These are phyloP conservation scores for Acanthacorydalis orientalis DNA, from an alignment of 2,888 invertebrate genomes.

Conservation along the genomic window DNA sequence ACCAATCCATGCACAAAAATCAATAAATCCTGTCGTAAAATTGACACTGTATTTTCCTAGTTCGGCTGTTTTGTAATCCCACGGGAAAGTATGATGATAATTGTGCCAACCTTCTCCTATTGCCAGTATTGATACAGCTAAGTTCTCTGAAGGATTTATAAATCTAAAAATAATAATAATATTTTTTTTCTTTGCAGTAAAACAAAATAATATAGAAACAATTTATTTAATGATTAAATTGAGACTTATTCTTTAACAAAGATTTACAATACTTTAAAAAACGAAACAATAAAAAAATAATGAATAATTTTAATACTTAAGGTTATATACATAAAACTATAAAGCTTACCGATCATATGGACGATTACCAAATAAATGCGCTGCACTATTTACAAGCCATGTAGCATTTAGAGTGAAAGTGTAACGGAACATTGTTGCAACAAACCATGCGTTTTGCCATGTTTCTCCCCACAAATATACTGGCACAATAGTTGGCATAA, in stretches of 20 bases:
- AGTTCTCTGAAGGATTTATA: constrained; percentile 59
- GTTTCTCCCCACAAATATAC: constrained; percentile 64
- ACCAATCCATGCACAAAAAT: constrained; percentile 66
- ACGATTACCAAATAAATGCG: constrained; percentile 63
- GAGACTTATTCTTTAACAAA: too few relatives aligned
- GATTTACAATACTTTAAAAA: too few relatives aligned
- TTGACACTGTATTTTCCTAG: constrained; percentile 56
- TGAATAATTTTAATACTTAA: too few relatives aligned
- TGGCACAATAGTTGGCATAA: constrained; percentile 59
- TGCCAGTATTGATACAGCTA: constrained; percentile 45
- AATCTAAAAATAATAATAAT: constrained; percentile 20
- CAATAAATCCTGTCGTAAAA: constrained; percentile 59
- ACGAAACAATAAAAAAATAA: constrained; percentile 5
- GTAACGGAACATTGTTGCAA: constrained; percentile 60
- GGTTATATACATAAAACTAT: neutral
- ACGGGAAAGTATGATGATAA: constrained; percentile 74
- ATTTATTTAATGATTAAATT: constrained; percentile 9
- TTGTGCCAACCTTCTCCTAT: constrained; percentile 76
- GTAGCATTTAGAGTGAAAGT: constrained; percentile 67
- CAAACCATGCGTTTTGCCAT: constrained; percentile 46
- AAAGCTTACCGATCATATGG: constrained; percentile 51
- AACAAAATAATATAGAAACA: too few relatives aligned
- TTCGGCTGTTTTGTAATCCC: constrained; percentile 74
- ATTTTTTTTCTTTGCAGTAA: neutral
- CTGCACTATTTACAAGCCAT: constrained; percentile 82